Conservation (phyloP, 1,140 invertebrate genomes). For the Calycopis cecrops region DNA sequence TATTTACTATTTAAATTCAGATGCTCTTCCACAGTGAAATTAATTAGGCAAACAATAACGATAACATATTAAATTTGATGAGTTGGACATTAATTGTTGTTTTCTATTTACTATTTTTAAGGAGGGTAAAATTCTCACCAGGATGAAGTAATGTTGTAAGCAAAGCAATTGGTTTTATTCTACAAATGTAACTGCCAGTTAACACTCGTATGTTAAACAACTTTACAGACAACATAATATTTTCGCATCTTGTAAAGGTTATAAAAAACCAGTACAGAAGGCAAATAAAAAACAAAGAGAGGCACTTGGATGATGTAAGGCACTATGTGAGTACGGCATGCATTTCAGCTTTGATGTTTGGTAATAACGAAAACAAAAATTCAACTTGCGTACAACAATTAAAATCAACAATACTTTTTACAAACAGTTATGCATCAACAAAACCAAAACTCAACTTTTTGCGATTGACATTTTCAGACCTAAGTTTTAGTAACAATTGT, state of each 20-base stretch:
- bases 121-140: slow-evolving; percentile 48
- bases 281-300: slow-evolving; percentile 32
- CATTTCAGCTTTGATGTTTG: slow-evolving; percentile 5
- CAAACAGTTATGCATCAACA: slow-evolving; percentile 20
- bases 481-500: background rate
- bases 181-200: background rate
- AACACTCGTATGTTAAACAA: background rate
- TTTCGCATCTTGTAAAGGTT: slow-evolving; percentile 40
- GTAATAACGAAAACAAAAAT: slow-evolving; percentile 18
- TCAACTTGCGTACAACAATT: slow-evolving; percentile 17
- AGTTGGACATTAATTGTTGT: slow-evolving; percentile 2
- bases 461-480: background rate
- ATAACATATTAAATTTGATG: background rate
- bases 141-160: slow-evolving; percentile 13
- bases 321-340: slow-evolving; percentile 38
- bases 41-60: slow-evolving; percentile 19
- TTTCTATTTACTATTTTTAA: slow-evolving; percentile 11
- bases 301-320: slow-evolving; percentile 42
- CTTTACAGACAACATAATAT: background rate
- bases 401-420: slow-evolving; percentile 19
- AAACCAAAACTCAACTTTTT: slow-evolving; percentile 30
- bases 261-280: slow-evolving; percentile 42
- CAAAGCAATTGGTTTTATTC: background rate
- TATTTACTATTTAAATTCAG: slow-evolving; percentile 28
- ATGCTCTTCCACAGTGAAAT: slow-evolving; percentile 16